phyloP scores from a whole-genome alignment of 1,140 invertebrate genomes.

The Adelges cooleyi region DNA sequence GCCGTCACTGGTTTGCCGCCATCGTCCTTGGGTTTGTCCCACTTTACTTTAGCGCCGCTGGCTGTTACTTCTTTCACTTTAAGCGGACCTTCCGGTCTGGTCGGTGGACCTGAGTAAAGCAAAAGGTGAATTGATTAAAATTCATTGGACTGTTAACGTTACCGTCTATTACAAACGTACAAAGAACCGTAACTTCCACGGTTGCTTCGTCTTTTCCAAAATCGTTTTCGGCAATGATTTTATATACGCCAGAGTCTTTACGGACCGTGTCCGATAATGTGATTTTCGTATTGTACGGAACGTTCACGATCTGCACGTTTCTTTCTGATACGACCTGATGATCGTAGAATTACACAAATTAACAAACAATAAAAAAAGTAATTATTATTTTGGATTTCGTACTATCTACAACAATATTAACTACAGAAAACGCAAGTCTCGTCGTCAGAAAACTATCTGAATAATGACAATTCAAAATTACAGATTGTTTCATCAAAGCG shows the following conservation, averaged over 20 bases:
- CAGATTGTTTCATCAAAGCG: too few relatives aligned
- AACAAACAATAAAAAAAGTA: too few relatives aligned
- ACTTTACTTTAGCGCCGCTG: slow-evolving; percentile 79
- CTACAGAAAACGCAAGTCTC: background rate
- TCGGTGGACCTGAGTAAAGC: slow-evolving; percentile 50
- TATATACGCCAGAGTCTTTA: slow-evolving; percentile 79
- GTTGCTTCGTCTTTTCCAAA: slow-evolving; percentile 88
- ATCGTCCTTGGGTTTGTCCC: slow-evolving; percentile 96
- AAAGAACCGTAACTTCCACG: slow-evolving; percentile 82
- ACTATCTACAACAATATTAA: background rate
- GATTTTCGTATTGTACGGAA: slow-evolving; percentile 88
- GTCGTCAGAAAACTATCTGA: too few relatives aligned
- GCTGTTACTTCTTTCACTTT: slow-evolving; percentile 89
- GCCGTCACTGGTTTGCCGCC: slow-evolving; percentile 92
- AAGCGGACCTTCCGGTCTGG: slow-evolving; percentile 78
- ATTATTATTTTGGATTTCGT: too few relatives aligned
- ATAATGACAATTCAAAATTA: too few relatives aligned
- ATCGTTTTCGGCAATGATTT: slow-evolving; percentile 80
- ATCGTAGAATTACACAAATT: too few relatives aligned
- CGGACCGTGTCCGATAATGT: slow-evolving; percentile 71
- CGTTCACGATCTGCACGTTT: slow-evolving; percentile 73
- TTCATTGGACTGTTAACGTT: background rate
- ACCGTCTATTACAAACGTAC: slow-evolving; percentile 41
- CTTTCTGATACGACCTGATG: slow-evolving; percentile 45
- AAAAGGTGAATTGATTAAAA: background rate